Percentiles rank a stretch among this genome's conserved stretches.
These are phyloP conservation scores for Pangasius larnaudii DNA, from an alignment of 2,797 vertebrate species.

Conservation along the genomic window DNA sequence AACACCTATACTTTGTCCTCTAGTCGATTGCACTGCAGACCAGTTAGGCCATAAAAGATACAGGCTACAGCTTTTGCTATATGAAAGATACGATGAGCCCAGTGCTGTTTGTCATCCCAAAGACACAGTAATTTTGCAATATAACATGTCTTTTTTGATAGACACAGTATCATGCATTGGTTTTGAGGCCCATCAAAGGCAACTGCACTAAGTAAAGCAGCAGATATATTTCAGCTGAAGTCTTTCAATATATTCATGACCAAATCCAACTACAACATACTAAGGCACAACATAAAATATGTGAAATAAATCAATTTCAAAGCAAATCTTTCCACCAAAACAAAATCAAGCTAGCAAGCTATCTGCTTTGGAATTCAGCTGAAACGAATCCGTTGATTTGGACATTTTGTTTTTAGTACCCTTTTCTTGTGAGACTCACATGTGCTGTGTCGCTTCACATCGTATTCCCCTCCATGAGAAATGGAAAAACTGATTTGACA, in stretches of 20 bases:
- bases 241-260: not conserved
- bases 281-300: not conserved
- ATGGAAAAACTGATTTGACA: not conserved
- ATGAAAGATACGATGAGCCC: not conserved
- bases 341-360: not conserved
- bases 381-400: not conserved
- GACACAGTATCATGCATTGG: not conserved
- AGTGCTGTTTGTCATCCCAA: not conserved
- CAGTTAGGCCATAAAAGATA: not conserved
- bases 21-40: not conserved
- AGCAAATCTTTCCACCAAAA: not conserved
- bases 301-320: not conserved
- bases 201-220: not conserved
- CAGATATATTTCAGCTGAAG: not conserved
- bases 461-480: not conserved
- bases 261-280: no score
- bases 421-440: not conserved
- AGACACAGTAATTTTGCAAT: not conserved
- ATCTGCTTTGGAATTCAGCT: not conserved
- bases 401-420: not conserved
- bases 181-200: not conserved
- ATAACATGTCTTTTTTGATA: not conserved
- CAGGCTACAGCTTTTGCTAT: not conserved
- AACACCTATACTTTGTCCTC: not conserved
- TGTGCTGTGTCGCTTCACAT: not conserved